Evolutionary conservation across 2,113 vertebrate species (phyloP).

Genomic region (Chloropsis hardwickii): DNA sequence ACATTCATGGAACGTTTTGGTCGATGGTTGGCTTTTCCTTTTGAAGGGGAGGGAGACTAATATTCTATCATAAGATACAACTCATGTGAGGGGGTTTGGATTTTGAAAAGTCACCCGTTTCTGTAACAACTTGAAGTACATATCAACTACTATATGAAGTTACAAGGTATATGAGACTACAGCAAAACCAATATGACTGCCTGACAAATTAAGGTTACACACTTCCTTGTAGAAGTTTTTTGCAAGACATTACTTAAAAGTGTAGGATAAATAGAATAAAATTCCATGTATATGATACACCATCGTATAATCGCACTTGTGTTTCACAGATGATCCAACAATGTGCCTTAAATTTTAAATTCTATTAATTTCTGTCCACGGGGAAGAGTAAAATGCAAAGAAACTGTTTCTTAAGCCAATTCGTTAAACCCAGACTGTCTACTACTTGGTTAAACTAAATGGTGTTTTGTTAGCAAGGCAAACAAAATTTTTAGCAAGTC

Average conservation of each 20-base stretch:
- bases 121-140: background rate
- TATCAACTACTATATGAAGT: background rate
- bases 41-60: background rate
- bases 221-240: background rate
- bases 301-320: background rate
- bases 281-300: background rate
- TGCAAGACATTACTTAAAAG: background rate
- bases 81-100: background rate
- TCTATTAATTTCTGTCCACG: background rate
- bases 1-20: background rate
- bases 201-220: background rate
- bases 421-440: background rate
- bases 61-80: background rate
- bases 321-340: background rate
- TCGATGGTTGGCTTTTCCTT: background rate
- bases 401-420: background rate
- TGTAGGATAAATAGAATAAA: background rate
- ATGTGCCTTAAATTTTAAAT: background rate
- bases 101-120: background rate
- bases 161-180: background rate
- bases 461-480: background rate
- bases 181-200: background rate
- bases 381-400: background rate
- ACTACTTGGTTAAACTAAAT: background rate
- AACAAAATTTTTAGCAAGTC: background rate